Percentiles rank a stretch among this genome's conserved stretches.
Evolutionary conservation across 2,797 vertebrate species (phyloP).

Genomic region (Hylomyscus alleni): DNA sequence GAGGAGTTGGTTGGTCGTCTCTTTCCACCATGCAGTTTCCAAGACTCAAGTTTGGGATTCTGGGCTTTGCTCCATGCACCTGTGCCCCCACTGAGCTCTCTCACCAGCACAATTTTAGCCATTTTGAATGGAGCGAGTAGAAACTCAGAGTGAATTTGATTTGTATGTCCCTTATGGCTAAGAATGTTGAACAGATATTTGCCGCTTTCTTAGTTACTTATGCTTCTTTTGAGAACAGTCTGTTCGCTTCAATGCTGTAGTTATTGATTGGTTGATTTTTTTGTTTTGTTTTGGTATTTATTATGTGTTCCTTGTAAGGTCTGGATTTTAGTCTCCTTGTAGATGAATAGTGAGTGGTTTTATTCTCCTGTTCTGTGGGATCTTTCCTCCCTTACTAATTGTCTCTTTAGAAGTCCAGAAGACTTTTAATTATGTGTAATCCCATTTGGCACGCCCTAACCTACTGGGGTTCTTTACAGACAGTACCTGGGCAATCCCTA

Average conservation of each 20-base stretch:
- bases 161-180: background rate
- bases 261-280: background rate
- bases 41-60: background rate
- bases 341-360: background rate
- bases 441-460: background rate
- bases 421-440: background rate
- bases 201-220: background rate
- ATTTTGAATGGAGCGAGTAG: background rate
- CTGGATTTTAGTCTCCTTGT: background rate
- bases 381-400: background rate
- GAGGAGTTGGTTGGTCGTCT: background rate
- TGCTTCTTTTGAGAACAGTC: background rate
- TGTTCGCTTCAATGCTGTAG: too few relatives aligned
- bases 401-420: background rate
- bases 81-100: background rate
- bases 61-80: rapidly evolving
- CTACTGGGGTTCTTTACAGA: background rate
- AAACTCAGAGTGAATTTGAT: background rate
- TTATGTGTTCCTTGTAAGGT: background rate
- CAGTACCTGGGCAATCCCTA: background rate
- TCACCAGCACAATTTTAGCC: background rate
- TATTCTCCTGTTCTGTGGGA: background rate
- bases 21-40: background rate
- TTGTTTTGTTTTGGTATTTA: background rate
- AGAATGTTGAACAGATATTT: background rate